These are phyloP conservation scores for Notothenia rossii DNA, from an alignment of 2,113 vertebrate species.

Conservation along the genomic window DNA sequence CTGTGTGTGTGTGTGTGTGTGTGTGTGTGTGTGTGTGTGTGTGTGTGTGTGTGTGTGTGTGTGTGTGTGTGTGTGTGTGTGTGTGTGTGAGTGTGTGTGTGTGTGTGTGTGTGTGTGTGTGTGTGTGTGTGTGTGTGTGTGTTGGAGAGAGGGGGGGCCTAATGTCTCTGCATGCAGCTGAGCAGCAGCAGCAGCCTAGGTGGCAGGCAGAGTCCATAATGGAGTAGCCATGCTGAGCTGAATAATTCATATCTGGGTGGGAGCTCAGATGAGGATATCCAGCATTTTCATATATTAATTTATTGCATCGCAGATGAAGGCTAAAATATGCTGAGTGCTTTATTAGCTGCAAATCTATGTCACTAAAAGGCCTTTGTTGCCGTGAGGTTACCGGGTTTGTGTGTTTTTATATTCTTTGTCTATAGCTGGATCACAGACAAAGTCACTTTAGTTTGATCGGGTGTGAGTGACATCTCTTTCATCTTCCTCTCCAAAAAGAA, in stretches of 20 bases:
- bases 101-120: too few relatives aligned
- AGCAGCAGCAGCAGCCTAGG: not conserved
- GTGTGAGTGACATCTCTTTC: not conserved
- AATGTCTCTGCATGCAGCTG: not conserved
- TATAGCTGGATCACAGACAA: conserved; percentile 3
- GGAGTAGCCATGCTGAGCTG: conserved; percentile 77
- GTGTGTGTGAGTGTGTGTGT: too few relatives aligned
- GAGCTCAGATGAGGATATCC: conserved; percentile 74
- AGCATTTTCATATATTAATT: conserved; percentile 81
- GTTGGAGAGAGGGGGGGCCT: not conserved
- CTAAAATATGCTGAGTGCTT: conserved; percentile 66
- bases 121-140: conserved; percentile 24
- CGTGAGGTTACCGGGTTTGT: conserved; percentile 12
- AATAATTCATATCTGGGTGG: conserved; percentile 82
- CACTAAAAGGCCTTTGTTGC: conserved; percentile 66
- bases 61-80: conserved; percentile 7
- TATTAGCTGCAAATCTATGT: conserved; percentile 67
- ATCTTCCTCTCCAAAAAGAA: not conserved
- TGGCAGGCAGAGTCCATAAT: conserved; percentile 65
- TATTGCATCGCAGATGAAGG: conserved; percentile 67
- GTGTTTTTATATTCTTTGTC: conserved; percentile 22
- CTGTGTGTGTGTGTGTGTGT: too few relatives aligned
- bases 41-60: too few relatives aligned
- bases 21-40: too few relatives aligned
- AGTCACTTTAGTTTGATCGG: conserved; percentile 28